Evolutionary conservation across 37 sponge, comb jelly and placozoan genomes (phyloP).

Genomic region (Amphimedon queenslandica): DNA sequence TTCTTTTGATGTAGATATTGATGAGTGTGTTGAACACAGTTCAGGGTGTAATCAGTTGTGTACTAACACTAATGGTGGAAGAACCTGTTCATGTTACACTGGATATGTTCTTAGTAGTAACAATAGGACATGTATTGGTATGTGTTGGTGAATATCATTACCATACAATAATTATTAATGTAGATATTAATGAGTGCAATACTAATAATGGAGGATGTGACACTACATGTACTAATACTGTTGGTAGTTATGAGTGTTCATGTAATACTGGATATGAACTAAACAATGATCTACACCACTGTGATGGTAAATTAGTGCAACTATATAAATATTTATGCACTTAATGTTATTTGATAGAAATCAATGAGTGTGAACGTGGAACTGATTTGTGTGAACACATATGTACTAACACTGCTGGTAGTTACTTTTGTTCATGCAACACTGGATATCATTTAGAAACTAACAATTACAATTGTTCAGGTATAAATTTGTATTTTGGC

Average conservation of each 20-base stretch:
- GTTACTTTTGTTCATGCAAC: slow-evolving; percentile 38
- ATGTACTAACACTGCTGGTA: slow-evolving; percentile 36
- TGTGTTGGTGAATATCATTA: not conserved
- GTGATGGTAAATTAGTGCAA: not conserved
- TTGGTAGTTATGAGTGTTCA: slow-evolving; percentile 9
- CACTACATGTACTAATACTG: not conserved
- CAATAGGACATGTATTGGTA: not conserved
- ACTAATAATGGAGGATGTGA: slow-evolving; percentile 7
- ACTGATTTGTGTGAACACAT: not conserved
- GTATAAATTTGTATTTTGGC: no score
- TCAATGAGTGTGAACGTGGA: slow-evolving; percentile 23
- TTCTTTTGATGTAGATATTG: not conserved
- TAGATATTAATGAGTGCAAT: slow-evolving; percentile 17
- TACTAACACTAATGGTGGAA: slow-evolving; percentile 4
- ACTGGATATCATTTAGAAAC: slow-evolving; percentile 7
- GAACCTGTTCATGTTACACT: not conserved
- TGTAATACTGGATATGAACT: slow-evolving; percentile 20
- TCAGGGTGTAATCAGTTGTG: not conserved
- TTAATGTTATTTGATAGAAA: slow-evolving; percentile 15
- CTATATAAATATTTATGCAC: not conserved
- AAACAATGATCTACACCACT: not conserved
- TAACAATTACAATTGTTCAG: not conserved
- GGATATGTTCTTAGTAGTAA: not conserved
- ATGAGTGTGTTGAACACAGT: slow-evolving; percentile 2
- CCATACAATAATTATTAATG: no score